Percentiles rank a stretch among this genome's conserved stretches.
These are phyloP conservation scores for Palaemon carinicauda DNA, from an alignment of 1,140 invertebrate genomes.

Conservation along the genomic window DNA sequence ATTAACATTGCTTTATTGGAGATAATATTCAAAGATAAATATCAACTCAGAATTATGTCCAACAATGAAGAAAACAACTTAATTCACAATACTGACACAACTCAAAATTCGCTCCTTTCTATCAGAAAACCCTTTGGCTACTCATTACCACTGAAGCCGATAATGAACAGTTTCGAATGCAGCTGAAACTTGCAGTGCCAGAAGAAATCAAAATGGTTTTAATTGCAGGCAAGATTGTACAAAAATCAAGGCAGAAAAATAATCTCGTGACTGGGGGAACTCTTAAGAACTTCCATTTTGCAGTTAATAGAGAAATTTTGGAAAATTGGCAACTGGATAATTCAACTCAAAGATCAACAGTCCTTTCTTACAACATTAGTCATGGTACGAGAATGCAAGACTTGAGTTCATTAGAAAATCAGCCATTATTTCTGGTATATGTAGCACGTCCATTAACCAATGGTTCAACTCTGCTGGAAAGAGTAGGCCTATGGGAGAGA, in stretches of 20 bases:
- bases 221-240: background rate
- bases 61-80: too few species aligned
- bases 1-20: too few species aligned
- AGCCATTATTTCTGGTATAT: background rate
- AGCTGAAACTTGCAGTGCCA: background rate
- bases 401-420: too few species aligned
- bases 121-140: conserved; percentile 20
- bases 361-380: too few species aligned
- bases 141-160: background rate
- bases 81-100: background rate
- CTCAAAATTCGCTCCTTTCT: background rate
- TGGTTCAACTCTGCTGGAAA: background rate
- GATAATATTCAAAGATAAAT: too few species aligned
- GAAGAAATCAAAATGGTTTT: conserved; percentile 15
- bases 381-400: background rate
- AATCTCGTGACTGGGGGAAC: too few species aligned
- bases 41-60: too few species aligned
- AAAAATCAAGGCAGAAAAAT: background rate
- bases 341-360: background rate
- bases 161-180: background rate
- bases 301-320: too few species aligned
- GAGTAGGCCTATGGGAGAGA: background rate
- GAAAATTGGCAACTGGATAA: background rate
- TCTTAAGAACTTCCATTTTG: too few species aligned
- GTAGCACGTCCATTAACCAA: background rate